Conservation (phyloP, 2,797 vertebrate species). For the Lacerta agilis region DNA sequence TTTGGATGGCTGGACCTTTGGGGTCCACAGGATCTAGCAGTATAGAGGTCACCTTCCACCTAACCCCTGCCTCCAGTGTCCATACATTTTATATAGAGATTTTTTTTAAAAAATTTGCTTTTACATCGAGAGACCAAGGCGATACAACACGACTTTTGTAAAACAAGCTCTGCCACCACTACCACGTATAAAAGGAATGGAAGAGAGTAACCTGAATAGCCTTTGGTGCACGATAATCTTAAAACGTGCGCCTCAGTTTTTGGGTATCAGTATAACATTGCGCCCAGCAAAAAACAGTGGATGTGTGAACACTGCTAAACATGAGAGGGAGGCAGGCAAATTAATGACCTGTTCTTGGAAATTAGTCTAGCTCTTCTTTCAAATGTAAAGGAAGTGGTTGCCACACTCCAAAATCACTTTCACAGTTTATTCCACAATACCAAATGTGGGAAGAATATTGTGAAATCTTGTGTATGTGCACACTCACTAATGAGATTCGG, state of each 20-base stretch:
- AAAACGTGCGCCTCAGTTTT: not conserved
- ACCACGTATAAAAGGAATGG: not conserved
- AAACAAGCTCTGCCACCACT: not conserved
- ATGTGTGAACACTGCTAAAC: too few species aligned
- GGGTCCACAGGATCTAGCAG: too few species aligned
- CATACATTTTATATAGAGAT: not conserved
- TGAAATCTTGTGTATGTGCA: not conserved
- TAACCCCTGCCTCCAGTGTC: not conserved
- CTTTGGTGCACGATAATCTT: not conserved
- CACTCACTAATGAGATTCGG: not conserved
- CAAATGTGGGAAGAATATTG: conserved; percentile 8
- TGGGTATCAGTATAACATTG: not conserved
- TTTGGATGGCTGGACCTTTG: not conserved
- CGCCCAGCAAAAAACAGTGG: not conserved
- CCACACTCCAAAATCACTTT: conserved; percentile 5
- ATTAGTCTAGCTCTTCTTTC: not conserved
- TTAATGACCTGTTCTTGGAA: not conserved
- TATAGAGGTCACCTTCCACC: not conserved
- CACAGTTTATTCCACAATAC: not conserved
- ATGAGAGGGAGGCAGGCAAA: not conserved
- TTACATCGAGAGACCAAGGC: not conserved
- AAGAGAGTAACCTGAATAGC: not conserved
- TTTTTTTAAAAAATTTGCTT: not conserved
- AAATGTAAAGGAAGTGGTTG: conserved; percentile 1
- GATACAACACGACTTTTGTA: not conserved